phyloP scores from a whole-genome alignment of 2,113 vertebrate genomes.

The Chaetodon auriga region DNA sequence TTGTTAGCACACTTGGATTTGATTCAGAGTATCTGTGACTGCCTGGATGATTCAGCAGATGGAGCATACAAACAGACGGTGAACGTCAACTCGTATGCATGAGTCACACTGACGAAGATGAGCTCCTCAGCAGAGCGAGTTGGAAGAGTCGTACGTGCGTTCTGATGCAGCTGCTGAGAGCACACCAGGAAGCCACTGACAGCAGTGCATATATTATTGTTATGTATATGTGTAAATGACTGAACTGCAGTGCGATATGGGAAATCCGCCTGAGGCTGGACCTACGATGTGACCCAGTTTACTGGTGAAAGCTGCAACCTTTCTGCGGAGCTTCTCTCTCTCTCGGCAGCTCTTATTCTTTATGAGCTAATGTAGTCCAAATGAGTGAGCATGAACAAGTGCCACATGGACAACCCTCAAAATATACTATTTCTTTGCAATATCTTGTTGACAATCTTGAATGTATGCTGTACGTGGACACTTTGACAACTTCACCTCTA shows the following conservation, averaged over 20 bases:
- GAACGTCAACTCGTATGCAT: background rate
- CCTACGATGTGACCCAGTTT: constrained; percentile 59
- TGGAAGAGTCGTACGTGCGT: background rate
- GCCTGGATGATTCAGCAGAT: background rate
- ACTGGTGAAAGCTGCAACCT: constrained; percentile 57
- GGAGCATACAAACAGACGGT: background rate
- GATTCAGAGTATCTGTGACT: background rate
- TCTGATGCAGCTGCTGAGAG: background rate
- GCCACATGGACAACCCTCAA: background rate
- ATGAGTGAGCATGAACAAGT: constrained; percentile 40
- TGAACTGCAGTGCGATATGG: constrained; percentile 37
- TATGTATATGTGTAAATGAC: constrained; percentile 27
- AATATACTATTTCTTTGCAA: background rate
- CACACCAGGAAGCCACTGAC: background rate
- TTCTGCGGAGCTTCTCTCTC: constrained; percentile 16
- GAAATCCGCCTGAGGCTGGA: constrained; percentile 24
- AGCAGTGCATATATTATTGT: constrained; percentile 18
- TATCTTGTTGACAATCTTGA: no score
- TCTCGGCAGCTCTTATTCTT: constrained; percentile 54
- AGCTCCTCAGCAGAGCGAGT: background rate
- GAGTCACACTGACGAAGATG: background rate
- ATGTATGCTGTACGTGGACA: no score
- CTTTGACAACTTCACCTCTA: background rate
- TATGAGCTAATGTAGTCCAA: constrained; percentile 33
- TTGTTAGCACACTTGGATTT: background rate